Evolutionary conservation across 2,888 invertebrate species (phyloP), one percentile per base, ranked within the genome.

Genomic region (Sarcophaga subvicina): DNA sequence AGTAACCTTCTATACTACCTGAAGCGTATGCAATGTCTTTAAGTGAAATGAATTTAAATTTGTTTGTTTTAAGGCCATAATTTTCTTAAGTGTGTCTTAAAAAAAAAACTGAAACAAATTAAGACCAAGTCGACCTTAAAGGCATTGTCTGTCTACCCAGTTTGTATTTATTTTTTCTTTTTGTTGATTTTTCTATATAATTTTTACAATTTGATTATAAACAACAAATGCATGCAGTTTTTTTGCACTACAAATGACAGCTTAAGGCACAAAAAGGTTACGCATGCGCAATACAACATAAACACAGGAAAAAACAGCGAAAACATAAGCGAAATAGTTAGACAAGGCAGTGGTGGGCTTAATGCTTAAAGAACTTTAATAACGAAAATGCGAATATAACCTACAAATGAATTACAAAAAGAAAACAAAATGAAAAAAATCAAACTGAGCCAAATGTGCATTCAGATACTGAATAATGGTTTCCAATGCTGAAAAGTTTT

Each of bases 181-280:
- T 37, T 37, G 6, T 37, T 54, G 17, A 17, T 5, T 14, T 54
- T 54, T 54, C 17, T 54, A 14, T 54, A 17, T 54, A 54, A 54
- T 12, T 54, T 37, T 6, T 37, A 37, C 6, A 37, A 37, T 37
- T 37, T 37, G 17, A 12, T 54, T 54, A 54, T 12, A 54, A 14
- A 54, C 5, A 14, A 54, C 17, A 17, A 54, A 12, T 17, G 54
- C 12, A 54, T 17, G 12, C 5, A 54, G 10, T 0, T 54, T 54
- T 17, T 27, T 27, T 54, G 22, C 47, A 72, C 12, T 45, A 45
- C 27, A 86, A 84, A 84, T 76, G 62, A 79, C 84, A 78, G 80
- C 80, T 77, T 80, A 25, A 71, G 76, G 81, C 81, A 54, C 63
- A 64, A 86, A 79, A 79, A 84, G 87, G 87, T 84, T 87, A 84